Evolutionary conservation across 2,113 vertebrate genomes (phyloP).

Genomic region (Pseudorasbora parva): DNA sequence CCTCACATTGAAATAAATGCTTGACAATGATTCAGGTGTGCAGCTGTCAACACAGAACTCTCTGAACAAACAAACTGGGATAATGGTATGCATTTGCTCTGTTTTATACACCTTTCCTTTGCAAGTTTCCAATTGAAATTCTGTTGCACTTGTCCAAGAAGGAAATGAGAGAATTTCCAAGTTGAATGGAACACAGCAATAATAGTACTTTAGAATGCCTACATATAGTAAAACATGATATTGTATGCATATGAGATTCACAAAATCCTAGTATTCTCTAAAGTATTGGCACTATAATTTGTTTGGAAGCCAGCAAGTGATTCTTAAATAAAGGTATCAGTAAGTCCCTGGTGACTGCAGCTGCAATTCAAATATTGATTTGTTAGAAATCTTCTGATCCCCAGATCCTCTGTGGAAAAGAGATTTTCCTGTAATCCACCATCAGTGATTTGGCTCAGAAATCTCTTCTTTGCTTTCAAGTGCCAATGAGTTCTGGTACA

Average conservation of each 20-base stretch:
- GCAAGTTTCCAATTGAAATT: too few species aligned
- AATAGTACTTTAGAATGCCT: too few species aligned
- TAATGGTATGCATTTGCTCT: too few species aligned
- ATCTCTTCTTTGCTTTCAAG: constrained; percentile 3
- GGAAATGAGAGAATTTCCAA: too few species aligned
- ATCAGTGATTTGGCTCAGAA: constrained; percentile 23
- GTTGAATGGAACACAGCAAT: too few species aligned
- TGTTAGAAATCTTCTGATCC: constrained; percentile 7
- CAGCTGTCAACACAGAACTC: too few species aligned
- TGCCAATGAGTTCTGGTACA: neutral
- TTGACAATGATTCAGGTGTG: too few species aligned
- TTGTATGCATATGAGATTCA: neutral
- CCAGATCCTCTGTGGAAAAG: constrained; percentile 2
- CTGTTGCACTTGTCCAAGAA: too few species aligned
- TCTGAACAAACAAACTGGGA: too few species aligned
- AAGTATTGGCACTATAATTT: neutral
- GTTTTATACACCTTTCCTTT: too few species aligned
- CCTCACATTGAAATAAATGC: too few species aligned
- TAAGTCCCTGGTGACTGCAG: neutral
- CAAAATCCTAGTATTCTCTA: neutral
- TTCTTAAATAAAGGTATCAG: constrained; percentile 11
- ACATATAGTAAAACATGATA: too few species aligned
- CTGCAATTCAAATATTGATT: constrained; percentile 1
- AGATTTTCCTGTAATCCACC: constrained; percentile 29
- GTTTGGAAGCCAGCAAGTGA: neutral